Percentiles rank a stretch among this genome's conserved stretches.
phyloP scores from a whole-genome alignment of 2,888 invertebrate species.

The Anaspis maculata region DNA sequence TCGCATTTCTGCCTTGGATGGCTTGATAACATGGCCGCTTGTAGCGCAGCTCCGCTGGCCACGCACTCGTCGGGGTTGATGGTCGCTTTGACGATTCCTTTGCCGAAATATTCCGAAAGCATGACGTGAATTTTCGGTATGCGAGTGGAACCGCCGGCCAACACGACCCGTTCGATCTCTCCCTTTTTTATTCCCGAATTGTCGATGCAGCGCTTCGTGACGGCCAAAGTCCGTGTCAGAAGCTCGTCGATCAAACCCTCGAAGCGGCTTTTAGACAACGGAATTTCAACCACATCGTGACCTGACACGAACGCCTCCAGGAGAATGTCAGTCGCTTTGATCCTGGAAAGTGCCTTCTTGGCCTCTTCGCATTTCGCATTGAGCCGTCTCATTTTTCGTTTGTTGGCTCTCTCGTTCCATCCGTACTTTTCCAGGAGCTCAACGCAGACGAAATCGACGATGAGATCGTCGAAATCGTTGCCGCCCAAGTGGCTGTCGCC shows the following conservation, averaged over 20 bases:
- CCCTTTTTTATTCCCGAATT: constrained; percentile 13
- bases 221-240: constrained; percentile 16
- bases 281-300: constrained; percentile 4
- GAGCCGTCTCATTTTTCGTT: constrained; percentile 9
- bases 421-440: constrained; percentile 14
- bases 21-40: constrained; percentile 19
- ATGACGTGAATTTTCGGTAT: constrained; percentile 23
- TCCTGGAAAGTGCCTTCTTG: constrained; percentile 13
- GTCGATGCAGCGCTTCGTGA: constrained; percentile 16
- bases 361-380: constrained; percentile 15
- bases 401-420: constrained; percentile 1
- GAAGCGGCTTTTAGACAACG: constrained; percentile 20
- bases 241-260: constrained; percentile 15
- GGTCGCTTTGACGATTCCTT: constrained; percentile 16
- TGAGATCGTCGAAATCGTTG: constrained; percentile 22
- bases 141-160: constrained; percentile 25
- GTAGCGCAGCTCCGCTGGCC: constrained; percentile 25
- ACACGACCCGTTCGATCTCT: constrained; percentile 21
- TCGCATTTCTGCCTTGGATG: constrained; percentile 10
- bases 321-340: constrained; percentile 4
- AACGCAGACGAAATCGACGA: too few species aligned
- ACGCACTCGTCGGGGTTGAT: constrained; percentile 27
- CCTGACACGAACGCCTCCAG: constrained; percentile 2
- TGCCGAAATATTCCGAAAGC: constrained; percentile 16
- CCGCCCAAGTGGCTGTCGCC: constrained; percentile 25